Evolutionary conservation across 2,888 invertebrate genomes (phyloP).

Genomic region (Epinotia bilunana): DNA sequence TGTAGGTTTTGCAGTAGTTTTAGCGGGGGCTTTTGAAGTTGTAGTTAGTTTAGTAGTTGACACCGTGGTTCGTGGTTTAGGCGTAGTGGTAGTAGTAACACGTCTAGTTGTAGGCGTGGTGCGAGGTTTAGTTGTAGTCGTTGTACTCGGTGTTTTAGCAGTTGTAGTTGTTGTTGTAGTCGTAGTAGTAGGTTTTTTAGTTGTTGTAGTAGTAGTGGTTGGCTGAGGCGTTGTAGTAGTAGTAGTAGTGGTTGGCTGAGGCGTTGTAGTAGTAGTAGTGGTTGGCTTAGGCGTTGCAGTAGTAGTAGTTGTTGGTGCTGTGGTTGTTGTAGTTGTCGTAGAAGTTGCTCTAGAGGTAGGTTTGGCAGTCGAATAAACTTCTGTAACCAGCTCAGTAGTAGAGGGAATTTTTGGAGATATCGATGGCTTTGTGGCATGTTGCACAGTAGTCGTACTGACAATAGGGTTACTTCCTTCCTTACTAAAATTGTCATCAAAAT

Average conservation of each 20-base stretch:
- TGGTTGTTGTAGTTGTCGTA: constrained; percentile 51
- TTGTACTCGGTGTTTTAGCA: constrained; percentile 38
- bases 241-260: constrained; percentile 50
- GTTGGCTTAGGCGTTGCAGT: constrained; percentile 51
- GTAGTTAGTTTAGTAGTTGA: constrained; percentile 36
- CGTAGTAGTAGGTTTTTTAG: constrained; percentile 42
- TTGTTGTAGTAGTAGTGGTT: constrained; percentile 37
- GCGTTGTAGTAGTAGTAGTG: constrained; percentile 49
- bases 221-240: constrained; percentile 45
- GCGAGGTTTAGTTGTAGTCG: constrained; percentile 42
- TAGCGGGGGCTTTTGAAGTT: constrained; percentile 21
- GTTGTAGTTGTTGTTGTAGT: constrained; percentile 33
- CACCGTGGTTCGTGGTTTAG: constrained; percentile 45
- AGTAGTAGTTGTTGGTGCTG: constrained; percentile 51
- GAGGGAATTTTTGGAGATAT: constrained; percentile 50
- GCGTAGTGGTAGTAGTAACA: constrained; percentile 46
- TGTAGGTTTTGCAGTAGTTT: constrained; percentile 38
- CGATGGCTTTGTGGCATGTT: constrained; percentile 50
- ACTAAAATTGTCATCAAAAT: constrained; percentile 62
- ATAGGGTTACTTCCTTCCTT: constrained; percentile 67
- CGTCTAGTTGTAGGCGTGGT: constrained; percentile 46
- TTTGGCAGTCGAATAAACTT: constrained; percentile 43
- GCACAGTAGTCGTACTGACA: constrained; percentile 55
- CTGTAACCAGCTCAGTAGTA: constrained; percentile 43
- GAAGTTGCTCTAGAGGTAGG: constrained; percentile 45